Base-by-base conservation (phyloP, 53 echinoderm and acorn worm species). In the Apostichopus leukothele region DNA sequence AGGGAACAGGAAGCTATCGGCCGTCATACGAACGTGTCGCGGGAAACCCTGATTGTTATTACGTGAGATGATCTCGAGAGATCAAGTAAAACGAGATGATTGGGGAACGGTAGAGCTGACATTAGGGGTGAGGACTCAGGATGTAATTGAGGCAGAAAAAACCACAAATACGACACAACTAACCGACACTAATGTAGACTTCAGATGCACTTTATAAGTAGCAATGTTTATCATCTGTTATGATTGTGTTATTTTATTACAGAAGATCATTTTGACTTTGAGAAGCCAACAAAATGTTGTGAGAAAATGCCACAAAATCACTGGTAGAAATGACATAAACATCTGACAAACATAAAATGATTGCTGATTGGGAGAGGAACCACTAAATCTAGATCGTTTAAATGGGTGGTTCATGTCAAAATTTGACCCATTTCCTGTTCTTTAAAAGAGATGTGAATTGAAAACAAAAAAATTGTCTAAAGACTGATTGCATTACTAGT, bases 161-260 rank as follows among this genome's bases (percentile, higher is more conserved):
- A 81, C 55, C 81, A 81, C 81, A 81, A 81, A 81, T 81, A 81
- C 19, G 54, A 59, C 81, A 55, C 54, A 81, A 81, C 14, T 59
- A 81, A 81, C 59, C 19, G 20, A 54, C 81, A 22, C 81, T 81
- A 19, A 81, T 81, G 55, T 52, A n/a, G 7, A 54, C 55, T 21
- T 55, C 59, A 55, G n/a, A 81, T 81, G 81, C 81, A 81, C 81
- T 81, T 81, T 81, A 59, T 19, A 10, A 81, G 9, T 9, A 52
- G 51, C 77, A 50, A 25, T 75, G 76, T 27, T 25, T 75, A 75
- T 39, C 39, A 75, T 75, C 76, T 77, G 77, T 39, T 77, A 51
- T 77, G 77, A 77, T 23, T 50, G 39, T 77, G 57, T 57, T 57
- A 57, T 57, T 10, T 57, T 7, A 9, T 57, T 57, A 57, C 10